Percentiles rank a stretch among this genome's conserved stretches.
These are phyloP conservation scores for Balaeniceps rex DNA, from an alignment of 2,113 vertebrate genomes.

Conservation along the genomic window DNA sequence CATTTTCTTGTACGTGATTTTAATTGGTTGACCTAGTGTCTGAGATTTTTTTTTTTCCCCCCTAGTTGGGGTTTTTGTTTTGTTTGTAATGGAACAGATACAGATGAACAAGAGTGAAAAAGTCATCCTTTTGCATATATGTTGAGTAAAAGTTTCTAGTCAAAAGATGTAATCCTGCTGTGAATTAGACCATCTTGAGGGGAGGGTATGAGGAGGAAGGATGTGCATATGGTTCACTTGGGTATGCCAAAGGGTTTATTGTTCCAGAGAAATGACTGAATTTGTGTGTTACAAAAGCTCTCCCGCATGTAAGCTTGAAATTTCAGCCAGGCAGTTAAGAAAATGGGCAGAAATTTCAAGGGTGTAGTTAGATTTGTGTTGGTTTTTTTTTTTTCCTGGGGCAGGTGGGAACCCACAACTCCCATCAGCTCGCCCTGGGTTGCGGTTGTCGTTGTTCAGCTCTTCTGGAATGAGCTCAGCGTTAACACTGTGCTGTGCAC, in stretches of 20 bases:
- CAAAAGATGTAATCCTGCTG: background rate
- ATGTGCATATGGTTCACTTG: background rate
- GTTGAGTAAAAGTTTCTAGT: background rate
- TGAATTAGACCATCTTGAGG: background rate
- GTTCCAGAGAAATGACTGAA: background rate
- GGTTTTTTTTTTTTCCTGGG: background rate
- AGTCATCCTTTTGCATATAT: background rate
- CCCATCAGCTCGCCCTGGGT: background rate
- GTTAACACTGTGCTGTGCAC: background rate
- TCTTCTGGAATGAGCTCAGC: background rate
- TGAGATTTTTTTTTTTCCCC: background rate
- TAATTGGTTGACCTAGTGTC: background rate
- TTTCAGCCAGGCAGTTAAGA: background rate
- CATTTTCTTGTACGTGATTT: background rate
- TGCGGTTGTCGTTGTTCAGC: background rate
- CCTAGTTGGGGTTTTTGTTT: background rate
- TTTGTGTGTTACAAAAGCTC: background rate
- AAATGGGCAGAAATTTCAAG: background rate
- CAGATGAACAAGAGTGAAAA: background rate
- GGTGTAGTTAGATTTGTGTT: background rate
- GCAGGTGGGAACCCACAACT: background rate
- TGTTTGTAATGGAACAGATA: background rate
- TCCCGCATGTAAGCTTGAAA: accelerated
- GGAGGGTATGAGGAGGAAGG: background rate
- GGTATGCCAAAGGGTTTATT: background rate